Percentiles rank a stretch among this genome's conserved stretches.
Evolutionary conservation across 2,797 vertebrate species (phyloP).

Genomic region (Xenops minutus): DNA sequence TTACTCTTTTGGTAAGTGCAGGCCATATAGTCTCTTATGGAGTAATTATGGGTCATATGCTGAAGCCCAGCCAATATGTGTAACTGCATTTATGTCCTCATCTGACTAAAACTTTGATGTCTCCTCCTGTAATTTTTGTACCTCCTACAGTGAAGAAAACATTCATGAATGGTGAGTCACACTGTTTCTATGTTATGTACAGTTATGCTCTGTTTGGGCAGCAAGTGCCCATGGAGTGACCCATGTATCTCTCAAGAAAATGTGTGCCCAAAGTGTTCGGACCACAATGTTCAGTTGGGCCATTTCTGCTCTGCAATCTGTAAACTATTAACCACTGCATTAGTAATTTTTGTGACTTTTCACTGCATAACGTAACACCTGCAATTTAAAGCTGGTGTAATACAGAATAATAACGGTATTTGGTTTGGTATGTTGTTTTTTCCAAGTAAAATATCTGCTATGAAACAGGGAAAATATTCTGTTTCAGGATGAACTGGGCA

Average conservation of each 20-base stretch:
- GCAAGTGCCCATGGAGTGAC: neutral
- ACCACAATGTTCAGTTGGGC: neutral
- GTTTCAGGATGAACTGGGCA: neutral
- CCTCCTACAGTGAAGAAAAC: neutral
- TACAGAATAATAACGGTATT: neutral
- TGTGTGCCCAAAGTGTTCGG: neutral
- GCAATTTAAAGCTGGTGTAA: neutral
- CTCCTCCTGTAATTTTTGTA: neutral
- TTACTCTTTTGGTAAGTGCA: neutral
- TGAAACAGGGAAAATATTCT: neutral
- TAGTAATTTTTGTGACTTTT: neutral
- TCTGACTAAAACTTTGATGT: neutral
- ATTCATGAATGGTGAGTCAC: neutral
- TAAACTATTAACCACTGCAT: neutral
- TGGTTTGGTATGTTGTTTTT: neutral
- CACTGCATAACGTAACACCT: rapidly evolving
- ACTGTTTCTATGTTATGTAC: neutral
- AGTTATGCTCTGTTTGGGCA: neutral
- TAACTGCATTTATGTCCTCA: neutral
- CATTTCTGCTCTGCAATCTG: neutral
- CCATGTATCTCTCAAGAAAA: neutral
- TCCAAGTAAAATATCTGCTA: neutral
- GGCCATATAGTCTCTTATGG: neutral
- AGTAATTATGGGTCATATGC: neutral
- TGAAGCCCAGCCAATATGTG: neutral